Percentiles rank a stretch among this genome's conserved stretches.
phyloP scores from a whole-genome alignment of 2,113 vertebrate genomes.

The Percina caprodes region DNA sequence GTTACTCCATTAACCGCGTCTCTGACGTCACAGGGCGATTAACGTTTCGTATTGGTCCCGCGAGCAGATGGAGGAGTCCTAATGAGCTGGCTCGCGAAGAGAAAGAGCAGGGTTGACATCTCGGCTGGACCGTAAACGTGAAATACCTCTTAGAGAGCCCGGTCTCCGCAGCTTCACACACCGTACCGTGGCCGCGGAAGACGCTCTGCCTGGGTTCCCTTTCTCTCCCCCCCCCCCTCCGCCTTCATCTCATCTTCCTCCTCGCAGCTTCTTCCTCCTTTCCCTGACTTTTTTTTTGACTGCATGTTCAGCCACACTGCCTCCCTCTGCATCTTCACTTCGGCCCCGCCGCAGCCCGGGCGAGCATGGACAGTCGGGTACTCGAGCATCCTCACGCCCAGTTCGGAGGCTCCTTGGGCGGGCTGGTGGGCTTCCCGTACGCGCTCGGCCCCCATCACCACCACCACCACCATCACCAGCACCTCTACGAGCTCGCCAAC shows the following conservation, averaged over 20 bases:
- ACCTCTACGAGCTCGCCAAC: slow-evolving; percentile 92
- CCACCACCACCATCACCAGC: slow-evolving; percentile 86
- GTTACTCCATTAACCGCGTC: slow-evolving; percentile 85
- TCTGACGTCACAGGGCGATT: slow-evolving; percentile 95
- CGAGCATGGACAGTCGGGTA: slow-evolving; percentile 96
- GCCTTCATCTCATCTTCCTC: slow-evolving; percentile 19
- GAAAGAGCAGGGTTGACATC: slow-evolving; percentile 67
- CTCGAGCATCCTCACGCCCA: slow-evolving; percentile 97
- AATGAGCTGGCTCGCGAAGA: slow-evolving; percentile 70
- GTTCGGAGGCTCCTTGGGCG: slow-evolving; percentile 93
- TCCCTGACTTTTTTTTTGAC: slow-evolving; percentile 58
- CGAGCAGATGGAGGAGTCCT: slow-evolving; percentile 75
- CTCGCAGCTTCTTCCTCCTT: slow-evolving; percentile 39
- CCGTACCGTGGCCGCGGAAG: slow-evolving; percentile 54
- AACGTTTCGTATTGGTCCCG: slow-evolving; percentile 93
- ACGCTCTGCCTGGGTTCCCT: slow-evolving; percentile 38
- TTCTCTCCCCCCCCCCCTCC: slow-evolving; percentile 6
- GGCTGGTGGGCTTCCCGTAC: slow-evolving; percentile 96
- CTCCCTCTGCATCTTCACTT: slow-evolving; percentile 74
- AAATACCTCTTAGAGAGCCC: slow-evolving; percentile 41
- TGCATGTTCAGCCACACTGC: slow-evolving; percentile 82
- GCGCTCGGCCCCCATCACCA: slow-evolving; percentile 86
- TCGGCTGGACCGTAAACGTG: slow-evolving; percentile 60
- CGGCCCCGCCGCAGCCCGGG: slow-evolving; percentile 81
- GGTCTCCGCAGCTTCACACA: slow-evolving; percentile 32